phyloP scores from a whole-genome alignment of 2,113 vertebrate genomes.

The Brachypodius melanocephalos region DNA sequence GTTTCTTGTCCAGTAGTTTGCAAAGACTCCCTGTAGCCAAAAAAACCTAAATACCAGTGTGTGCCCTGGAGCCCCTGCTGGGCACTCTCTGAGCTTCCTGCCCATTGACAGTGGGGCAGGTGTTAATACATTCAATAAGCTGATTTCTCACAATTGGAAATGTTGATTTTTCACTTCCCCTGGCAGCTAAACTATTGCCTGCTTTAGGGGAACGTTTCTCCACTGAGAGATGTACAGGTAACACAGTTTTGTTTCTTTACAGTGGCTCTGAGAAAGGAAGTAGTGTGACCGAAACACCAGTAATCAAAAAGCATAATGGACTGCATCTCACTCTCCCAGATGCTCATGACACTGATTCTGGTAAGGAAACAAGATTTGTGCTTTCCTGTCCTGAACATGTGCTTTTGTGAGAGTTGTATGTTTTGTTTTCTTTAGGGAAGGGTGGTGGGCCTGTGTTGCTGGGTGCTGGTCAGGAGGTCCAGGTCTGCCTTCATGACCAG shows the following conservation, averaged over 20 bases:
- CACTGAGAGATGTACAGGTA: neutral
- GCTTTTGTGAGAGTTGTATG: neutral
- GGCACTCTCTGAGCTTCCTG: neutral
- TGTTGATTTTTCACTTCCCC: neutral
- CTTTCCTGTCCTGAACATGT: neutral
- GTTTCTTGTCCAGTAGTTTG: neutral
- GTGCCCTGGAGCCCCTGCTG: neutral
- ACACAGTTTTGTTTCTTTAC: conserved; percentile 44
- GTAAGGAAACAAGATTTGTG: conserved; percentile 69
- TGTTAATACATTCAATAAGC: neutral
- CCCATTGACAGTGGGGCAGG: neutral
- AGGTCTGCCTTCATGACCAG: neutral
- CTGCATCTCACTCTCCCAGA: conserved; percentile 89
- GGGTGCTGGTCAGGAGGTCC: neutral
- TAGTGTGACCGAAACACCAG: conserved; percentile 79
- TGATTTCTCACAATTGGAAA: neutral
- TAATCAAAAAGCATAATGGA: conserved; percentile 80
- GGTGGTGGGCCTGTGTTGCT: fast-evolving
- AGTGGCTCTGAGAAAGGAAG: conserved; percentile 90
- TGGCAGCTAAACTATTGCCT: neutral
- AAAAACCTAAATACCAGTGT: neutral
- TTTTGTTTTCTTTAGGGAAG: neutral
- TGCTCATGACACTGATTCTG: conserved; percentile 86
- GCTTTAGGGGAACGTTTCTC: neutral
- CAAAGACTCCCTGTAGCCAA: neutral